phyloP scores from a whole-genome alignment of 2,888 invertebrate species.

The Carpatolechia fugitivella region DNA sequence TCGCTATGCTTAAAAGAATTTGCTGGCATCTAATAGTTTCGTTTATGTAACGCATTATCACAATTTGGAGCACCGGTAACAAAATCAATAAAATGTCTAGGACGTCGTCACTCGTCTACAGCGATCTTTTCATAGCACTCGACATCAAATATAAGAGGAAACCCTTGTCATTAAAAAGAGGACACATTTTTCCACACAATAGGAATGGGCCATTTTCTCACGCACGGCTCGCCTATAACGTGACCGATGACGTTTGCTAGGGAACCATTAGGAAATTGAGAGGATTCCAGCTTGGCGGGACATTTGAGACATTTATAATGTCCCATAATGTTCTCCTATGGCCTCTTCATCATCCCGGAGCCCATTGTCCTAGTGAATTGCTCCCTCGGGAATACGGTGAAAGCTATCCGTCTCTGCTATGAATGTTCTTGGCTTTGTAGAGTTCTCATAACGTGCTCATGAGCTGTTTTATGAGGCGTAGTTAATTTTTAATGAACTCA shows the following conservation, averaged over 20 bases:
- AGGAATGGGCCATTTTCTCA: slow-evolving; percentile 30
- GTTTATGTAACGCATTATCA: too few relatives aligned
- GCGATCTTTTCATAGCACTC: not conserved
- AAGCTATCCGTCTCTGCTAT: not conserved
- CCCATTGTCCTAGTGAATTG: slow-evolving; percentile 1
- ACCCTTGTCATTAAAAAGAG: not conserved
- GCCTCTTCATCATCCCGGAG: slow-evolving; percentile 44
- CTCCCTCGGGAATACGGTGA: not conserved
- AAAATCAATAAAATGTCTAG: too few relatives aligned
- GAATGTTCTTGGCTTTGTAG: not conserved
- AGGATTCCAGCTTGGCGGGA: slow-evolving; percentile 42
- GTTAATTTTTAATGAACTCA: too few relatives aligned
- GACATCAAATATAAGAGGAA: not conserved
- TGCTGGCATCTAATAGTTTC: too few relatives aligned
- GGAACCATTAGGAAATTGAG: slow-evolving; percentile 55
- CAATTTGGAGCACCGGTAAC: too few relatives aligned
- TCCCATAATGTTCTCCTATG: slow-evolving; percentile 52
- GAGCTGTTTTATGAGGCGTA: too few relatives aligned
- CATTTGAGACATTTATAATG: slow-evolving; percentile 34
- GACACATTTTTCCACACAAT: not conserved
- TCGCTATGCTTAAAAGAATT: too few relatives aligned
- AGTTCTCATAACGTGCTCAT: too few relatives aligned
- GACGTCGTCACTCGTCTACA: too few relatives aligned
- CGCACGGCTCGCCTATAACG: slow-evolving; percentile 23
- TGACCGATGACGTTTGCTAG: slow-evolving; percentile 40